Evolutionary conservation across 2,888 invertebrate genomes (phyloP).

Genomic region (Pachydiplax longipennis): DNA sequence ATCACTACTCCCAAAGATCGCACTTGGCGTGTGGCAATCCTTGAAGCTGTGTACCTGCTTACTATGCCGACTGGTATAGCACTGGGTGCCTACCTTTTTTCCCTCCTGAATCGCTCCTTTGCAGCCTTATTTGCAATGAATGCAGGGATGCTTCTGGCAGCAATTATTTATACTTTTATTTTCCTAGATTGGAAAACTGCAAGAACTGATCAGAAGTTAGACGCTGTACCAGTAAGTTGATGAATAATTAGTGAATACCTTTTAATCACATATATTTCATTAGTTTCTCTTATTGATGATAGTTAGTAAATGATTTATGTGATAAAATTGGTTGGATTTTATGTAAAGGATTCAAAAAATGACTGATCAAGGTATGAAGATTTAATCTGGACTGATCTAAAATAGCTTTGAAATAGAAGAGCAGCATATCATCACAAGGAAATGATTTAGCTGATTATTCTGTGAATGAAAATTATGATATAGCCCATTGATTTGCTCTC

Average conservation of each 20-base stretch:
- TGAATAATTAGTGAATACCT: too few species aligned
- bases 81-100: conserved; percentile 65
- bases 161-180: conserved; percentile 71
- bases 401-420: too few species aligned
- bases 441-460: too few species aligned
- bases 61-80: conserved; percentile 86
- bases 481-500: too few species aligned
- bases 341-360: too few species aligned
- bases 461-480: too few species aligned
- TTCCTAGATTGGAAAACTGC: conserved; percentile 76
- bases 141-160: conserved; percentile 66
- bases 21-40: conserved; percentile 79
- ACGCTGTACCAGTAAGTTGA: conserved; percentile 66
- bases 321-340: too few species aligned
- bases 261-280: not conserved
- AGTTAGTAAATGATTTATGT: too few species aligned
- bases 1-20: conserved; percentile 73
- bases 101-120: conserved; percentile 70
- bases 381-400: too few species aligned
- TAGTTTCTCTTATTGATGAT: not conserved
- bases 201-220: conserved; percentile 55
- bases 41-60: conserved; percentile 82
- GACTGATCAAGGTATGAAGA: too few species aligned
- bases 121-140: conserved; percentile 78
- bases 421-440: too few species aligned